A percentile compares a stretch with the other conserved stretches of the same genome.
Conservation (phyloP, 2,113 vertebrate genomes). For the Anthoscopus minutus region DNA sequence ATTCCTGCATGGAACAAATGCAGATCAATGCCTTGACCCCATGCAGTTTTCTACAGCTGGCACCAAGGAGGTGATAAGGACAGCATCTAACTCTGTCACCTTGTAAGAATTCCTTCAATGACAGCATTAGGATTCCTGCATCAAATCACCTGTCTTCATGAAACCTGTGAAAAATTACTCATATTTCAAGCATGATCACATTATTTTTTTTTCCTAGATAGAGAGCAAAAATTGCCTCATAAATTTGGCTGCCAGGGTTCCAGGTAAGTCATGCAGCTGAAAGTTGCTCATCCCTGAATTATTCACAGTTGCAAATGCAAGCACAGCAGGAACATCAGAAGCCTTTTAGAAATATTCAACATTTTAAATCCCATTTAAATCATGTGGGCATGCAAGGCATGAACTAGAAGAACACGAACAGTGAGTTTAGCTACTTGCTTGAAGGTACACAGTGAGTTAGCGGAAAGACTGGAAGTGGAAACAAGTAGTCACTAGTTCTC, state of each 20-base stretch:
- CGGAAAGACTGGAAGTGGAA: neutral
- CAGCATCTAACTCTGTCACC: neutral
- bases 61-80: neutral
- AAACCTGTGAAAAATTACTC: neutral
- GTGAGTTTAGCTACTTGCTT: neutral
- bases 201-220: neutral
- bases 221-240: neutral
- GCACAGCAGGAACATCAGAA: neutral
- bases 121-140: neutral
- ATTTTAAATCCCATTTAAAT: constrained; percentile 9
- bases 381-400: neutral
- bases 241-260: neutral
- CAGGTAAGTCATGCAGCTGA: neutral
- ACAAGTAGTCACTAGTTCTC: neutral
- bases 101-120: neutral
- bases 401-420: constrained; percentile 3
- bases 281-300: neutral
- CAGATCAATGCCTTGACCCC: neutral
- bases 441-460: neutral
- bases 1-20: neutral
- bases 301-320: neutral
- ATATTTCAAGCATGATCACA: neutral
- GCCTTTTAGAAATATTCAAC: neutral
- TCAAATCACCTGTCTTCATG: neutral
- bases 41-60: neutral